Evolutionary conservation across 2,113 vertebrate species (phyloP), one percentile per base, ranked within the genome.

Genomic region (Lophotis ruficrista): DNA sequence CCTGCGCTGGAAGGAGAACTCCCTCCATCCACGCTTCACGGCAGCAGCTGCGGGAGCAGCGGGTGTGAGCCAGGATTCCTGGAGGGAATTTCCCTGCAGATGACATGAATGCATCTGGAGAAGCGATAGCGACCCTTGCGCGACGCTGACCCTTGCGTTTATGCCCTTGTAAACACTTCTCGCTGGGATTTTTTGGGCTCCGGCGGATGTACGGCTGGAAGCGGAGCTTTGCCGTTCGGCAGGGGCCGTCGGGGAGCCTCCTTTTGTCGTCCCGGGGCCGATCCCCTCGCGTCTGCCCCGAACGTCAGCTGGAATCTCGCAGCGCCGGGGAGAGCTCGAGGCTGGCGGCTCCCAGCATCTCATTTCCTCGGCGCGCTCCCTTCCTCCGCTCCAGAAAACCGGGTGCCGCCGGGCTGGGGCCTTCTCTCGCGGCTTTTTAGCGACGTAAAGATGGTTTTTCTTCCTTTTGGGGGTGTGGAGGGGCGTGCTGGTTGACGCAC

Each of bases 21-120:
- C 61, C 69, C 83, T n/a, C 54, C 5, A 3, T 1, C 23, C 47
- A 0, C 12, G 1, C 4, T 5, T 43, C 1, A 3, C 0, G 1
- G 71, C 38, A 31, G 75, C 60, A 64, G 70, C 18, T 12, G 45
- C 3, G 2, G 88, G 43, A 62, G 54, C 47, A 4, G 16, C 1
- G 9, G 65, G 2, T 50, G 7, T 7, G 56, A 57, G 43, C 1
- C 20, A 47, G 58, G 76, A 87, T 95, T 93, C 91, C 71, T 38
- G 7, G 3, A 25, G 57, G 90, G 90, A 62, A 91, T 91, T 83
- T 76, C 76, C 58, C 38, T 0, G 10, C 31, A 0, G 35, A 8
- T 85, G 92, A 53, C 65, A 12, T 48, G 23, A 35, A 72, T 45
- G 77, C 69, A 20, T 18, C 69, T 6, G 1, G 72, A 81, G 94